phyloP scores from a whole-genome alignment of 1,140 invertebrate genomes.

The Atta colombica region DNA sequence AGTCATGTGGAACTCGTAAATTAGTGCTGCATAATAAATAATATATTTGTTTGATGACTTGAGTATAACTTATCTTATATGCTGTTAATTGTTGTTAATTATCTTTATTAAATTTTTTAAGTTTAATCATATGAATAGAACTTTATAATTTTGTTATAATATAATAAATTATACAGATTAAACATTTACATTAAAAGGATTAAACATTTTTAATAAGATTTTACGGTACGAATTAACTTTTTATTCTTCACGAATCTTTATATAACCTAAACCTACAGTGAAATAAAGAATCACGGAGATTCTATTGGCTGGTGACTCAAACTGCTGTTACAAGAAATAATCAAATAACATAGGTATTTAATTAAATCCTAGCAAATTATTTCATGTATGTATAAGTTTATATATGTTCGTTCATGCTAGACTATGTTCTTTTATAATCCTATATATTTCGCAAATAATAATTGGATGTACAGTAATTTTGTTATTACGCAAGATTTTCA shows the following conservation, averaged over 20 bases:
- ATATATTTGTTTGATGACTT: not conserved
- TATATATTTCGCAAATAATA: slow-evolving; percentile 3
- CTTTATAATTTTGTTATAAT: slow-evolving; percentile 1
- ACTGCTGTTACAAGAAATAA: not conserved
- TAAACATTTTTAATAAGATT: not conserved
- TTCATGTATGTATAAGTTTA: not conserved
- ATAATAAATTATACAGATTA: not conserved
- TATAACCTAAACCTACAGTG: not conserved
- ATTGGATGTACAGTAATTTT: slow-evolving; percentile 14
- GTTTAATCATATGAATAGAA: not conserved
- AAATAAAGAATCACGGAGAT: not conserved
- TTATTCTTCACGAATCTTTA: not conserved
- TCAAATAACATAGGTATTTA: not conserved
- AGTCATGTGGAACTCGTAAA: not conserved
- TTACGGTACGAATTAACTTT: not conserved
- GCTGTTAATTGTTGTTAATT: not conserved
- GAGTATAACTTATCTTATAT: not conserved
- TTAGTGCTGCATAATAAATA: not conserved
- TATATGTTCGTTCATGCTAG: not conserved
- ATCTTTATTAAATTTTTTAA: not conserved
- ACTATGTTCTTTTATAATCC: not conserved
- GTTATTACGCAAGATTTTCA: slow-evolving; percentile 23
- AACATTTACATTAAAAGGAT: not conserved
- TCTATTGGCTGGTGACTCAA: not conserved
- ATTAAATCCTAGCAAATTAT: not conserved